A percentile compares a stretch with the other conserved stretches of the same genome.
Conservation (phyloP, 2,797 vertebrate genomes). For the Neosilurus mollespiculum region DNA sequence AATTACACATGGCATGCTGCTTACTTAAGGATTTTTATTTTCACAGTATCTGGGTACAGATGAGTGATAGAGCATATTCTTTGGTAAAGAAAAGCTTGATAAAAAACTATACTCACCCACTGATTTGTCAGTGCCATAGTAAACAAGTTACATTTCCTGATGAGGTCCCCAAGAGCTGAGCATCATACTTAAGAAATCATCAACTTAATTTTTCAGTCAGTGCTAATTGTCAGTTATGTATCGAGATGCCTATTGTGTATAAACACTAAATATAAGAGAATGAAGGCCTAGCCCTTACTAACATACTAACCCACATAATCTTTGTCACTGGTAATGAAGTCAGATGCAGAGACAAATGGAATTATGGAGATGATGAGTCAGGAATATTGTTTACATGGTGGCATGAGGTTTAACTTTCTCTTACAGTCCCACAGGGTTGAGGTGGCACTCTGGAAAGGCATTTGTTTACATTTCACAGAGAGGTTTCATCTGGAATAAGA, state of each 20-base stretch:
- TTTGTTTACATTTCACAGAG: background rate
- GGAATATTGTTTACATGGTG: background rate
- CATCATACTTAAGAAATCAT: too few relatives aligned
- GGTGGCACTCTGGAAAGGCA: background rate
- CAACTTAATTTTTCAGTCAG: too few relatives aligned
- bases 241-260: too few relatives aligned
- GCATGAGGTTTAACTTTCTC: background rate
- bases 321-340: slow-evolving; percentile 5
- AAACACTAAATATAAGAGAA: background rate
- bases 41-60: background rate
- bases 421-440: background rate
- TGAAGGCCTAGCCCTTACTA: background rate
- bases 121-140: background rate
- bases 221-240: too few relatives aligned
- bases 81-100: background rate
- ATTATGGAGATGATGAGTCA: background rate
- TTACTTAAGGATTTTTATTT: background rate
- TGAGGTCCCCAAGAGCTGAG: too few relatives aligned
- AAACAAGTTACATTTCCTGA: background rate
- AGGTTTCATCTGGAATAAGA: background rate
- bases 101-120: background rate
- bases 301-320: background rate
- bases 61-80: background rate
- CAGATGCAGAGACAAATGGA: background rate
- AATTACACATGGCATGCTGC: background rate